Evolutionary conservation across 2,888 invertebrate species (phyloP), one percentile per base, ranked within the genome.

Genomic region (Creontiades dilutus): DNA sequence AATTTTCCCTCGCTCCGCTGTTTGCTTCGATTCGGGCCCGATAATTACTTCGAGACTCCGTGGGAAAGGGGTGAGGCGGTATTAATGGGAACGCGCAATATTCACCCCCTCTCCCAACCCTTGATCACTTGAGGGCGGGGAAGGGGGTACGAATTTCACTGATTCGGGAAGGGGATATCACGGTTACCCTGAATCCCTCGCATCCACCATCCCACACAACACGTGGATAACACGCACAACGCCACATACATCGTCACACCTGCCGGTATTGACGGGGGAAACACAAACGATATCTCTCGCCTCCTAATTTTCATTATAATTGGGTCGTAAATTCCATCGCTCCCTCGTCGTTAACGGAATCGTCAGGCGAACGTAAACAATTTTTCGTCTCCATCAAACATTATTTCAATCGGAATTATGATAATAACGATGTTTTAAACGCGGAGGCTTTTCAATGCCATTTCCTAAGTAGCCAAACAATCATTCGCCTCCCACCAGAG

Each of bases 391-490:
- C 19, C 16, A 61, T 61, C 61, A 61, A 61, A 61, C 61, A 19
- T 61, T 61, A 61, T 61, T 16, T 61, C 61, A 19, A n/a, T 61
- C 61, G 9, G n/a, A 61, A 61, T 61, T 19, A 61, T 61, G 61
- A n/a, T 61, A 61, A 61, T 19, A 61, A 16, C n/a, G 61, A 61
- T 9, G 61, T 61, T 19, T 61, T 61, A 9, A 61, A 61, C 19
- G 61, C 61, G n/a, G n/a, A 61, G 61, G 61, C 61, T 61, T 61
- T 61, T 61, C 61, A 61, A 61, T 19, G 61, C 61, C n/a, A 61
- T 16, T 61, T 61, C 61, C 61, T 61, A 61, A 61, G 19, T 61
- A 61, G 61, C 61, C 61, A 61, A 61, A 61, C 61, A 61, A 61
- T 19, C 61, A 61, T 3, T 37, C 37, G 37, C 37, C 37, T 37